Conservation (phyloP, 2,113 vertebrate species). For the Perognathus longimembris region DNA sequence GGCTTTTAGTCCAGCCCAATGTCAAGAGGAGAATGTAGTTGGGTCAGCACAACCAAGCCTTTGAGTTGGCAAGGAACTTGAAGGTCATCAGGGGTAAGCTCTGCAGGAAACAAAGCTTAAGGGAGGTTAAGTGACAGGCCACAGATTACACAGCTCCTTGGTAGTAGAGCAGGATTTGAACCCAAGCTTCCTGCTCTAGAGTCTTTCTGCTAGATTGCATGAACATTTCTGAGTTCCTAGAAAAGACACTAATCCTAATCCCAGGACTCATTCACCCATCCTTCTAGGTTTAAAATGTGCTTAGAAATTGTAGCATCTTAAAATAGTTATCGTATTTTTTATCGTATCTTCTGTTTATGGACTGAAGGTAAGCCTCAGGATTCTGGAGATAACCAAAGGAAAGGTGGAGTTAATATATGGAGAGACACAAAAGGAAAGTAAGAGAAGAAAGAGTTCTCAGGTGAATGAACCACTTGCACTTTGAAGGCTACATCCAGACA, state of each 20-base stretch:
- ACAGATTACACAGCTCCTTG: background rate
- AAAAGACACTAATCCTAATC: background rate
- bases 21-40: constrained; percentile 51
- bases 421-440: background rate
- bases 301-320: background rate
- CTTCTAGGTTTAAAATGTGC: background rate
- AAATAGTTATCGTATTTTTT: too few species aligned
- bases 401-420: background rate
- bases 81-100: background rate
- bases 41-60: constrained; percentile 15
- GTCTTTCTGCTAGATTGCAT: background rate
- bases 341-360: background rate
- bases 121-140: constrained; percentile 11
- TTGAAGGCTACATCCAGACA: background rate
- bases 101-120: constrained; percentile 54
- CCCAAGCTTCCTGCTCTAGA: background rate
- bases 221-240: background rate
- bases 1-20: background rate
- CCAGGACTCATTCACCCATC: background rate
- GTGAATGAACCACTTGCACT: background rate
- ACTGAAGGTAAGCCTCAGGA: background rate
- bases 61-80: constrained; percentile 35
- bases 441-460: background rate
- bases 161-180: background rate
- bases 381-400: background rate